Percentiles rank a stretch among this genome's conserved stretches.
Evolutionary conservation across 2,888 invertebrate genomes (phyloP).

Genomic region (Pseudeuparius sepicola): DNA sequence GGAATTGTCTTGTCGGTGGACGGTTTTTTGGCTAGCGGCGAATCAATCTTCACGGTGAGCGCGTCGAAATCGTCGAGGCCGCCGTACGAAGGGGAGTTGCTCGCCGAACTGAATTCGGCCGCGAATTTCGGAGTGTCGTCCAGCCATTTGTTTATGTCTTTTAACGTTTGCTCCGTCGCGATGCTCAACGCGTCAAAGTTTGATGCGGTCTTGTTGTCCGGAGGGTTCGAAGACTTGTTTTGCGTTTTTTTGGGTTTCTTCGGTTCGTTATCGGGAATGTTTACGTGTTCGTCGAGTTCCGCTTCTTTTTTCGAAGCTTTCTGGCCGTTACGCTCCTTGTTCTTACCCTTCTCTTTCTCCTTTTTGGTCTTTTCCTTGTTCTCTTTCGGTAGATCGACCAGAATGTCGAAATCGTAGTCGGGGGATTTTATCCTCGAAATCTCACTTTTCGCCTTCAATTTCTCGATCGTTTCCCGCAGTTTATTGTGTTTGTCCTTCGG

Average conservation of each 20-base stretch:
- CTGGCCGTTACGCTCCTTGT: background rate
- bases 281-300: constrained; percentile 31
- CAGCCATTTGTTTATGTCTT: constrained; percentile 84
- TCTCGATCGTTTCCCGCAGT: constrained; percentile 47
- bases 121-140: constrained; percentile 72
- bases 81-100: constrained; percentile 57
- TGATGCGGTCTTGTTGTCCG: constrained; percentile 35
- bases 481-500: constrained; percentile 39
- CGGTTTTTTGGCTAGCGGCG: constrained; percentile 24
- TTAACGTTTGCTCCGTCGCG: constrained; percentile 66
- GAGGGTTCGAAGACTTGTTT: constrained; percentile 23
- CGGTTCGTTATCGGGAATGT: constrained; percentile 29
- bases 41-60: constrained; percentile 20
- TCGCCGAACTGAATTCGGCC: constrained; percentile 67
- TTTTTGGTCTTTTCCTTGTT: constrained; percentile 30
- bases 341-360: constrained; percentile 23
- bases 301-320: constrained; percentile 24
- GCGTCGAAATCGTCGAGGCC: constrained; percentile 52
- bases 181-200: constrained; percentile 52
- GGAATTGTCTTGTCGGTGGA: constrained; percentile 31
- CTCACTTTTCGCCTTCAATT: constrained; percentile 53
- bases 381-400: constrained; percentile 31
- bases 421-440: constrained; percentile 39
- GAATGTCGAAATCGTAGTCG: constrained; percentile 29
- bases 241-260: constrained; percentile 24